These are phyloP conservation scores for Amazona vittata DNA, from an alignment of 2,113 vertebrate genomes.

Conservation along the genomic window DNA sequence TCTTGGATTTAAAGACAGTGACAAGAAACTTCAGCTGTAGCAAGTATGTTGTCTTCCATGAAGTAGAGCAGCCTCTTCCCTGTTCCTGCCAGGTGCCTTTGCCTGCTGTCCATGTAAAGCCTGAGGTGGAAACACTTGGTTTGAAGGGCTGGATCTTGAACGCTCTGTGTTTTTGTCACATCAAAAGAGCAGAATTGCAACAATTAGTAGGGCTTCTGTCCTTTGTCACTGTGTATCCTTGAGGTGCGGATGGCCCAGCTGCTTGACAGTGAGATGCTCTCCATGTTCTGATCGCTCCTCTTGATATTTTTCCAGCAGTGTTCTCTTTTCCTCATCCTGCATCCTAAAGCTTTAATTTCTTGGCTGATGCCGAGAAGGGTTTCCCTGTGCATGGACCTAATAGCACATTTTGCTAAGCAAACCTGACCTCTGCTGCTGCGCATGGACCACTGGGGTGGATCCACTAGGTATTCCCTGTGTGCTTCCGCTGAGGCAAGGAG, in stretches of 20 bases:
- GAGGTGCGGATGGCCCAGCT: accelerated
- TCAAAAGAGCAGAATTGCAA: neutral
- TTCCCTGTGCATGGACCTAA: neutral
- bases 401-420: neutral
- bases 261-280: neutral
- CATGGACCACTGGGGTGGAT: neutral
- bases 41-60: neutral
- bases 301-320: neutral
- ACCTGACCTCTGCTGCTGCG: neutral
- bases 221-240: neutral
- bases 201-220: neutral
- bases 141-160: accelerated
- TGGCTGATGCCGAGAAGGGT: neutral
- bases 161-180: neutral
- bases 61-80: accelerated
- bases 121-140: neutral
- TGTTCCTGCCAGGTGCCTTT: neutral
- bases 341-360: neutral
- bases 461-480: neutral
- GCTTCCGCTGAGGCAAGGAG: neutral
- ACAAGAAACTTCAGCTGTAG: neutral
- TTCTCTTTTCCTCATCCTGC: neutral
- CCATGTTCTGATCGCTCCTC: neutral
- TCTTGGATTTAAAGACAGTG: neutral
- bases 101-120: neutral